Base-by-base conservation (phyloP, 2,888 invertebrate genomes). In the Nomada hirtipes region DNA sequence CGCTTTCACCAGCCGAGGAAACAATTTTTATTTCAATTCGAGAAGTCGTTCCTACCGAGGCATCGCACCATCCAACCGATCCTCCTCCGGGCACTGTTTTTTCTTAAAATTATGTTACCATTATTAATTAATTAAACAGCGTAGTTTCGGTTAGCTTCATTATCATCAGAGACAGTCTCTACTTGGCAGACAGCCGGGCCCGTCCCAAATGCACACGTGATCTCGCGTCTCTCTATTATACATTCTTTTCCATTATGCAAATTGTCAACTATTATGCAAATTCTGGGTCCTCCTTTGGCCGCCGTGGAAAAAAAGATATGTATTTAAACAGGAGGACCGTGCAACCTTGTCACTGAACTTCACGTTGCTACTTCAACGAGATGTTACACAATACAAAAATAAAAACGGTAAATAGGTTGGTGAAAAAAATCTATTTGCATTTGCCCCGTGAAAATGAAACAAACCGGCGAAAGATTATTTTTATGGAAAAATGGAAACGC, bases 201-300 rank as follows among this genome's bases (percentile, higher is more conserved):
- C 44, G 63, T 77, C 47, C 77, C 73, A 67, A 65, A 78, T 79
- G 79, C 87, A 87, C 88, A 80, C 86, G 80, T 87, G 86, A 73
- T 76, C 78, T 50, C 77, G 76, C 79, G 64, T 74, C 86, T 79
- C 77, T 57, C 76, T 76, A 80, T 86, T 84, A 84, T 84, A 76
- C 88, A 82, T 86, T 86, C 88, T 88, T 88, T 86, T 82, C 82
- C 84, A 87, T 87, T 87, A 87, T 87, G 87, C 88, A 87, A 88
- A 87, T 87, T 80, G 79, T 64, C 68, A 69, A 78, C 84, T 84
- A 84, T 87, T 87, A 87, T 87, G 87, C 80, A 87, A 84, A 87
- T 87, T 64, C 59, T 26, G 44, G 20, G 60, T 57, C 75, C 78
- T 82, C 65, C 86, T 84, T 84, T 76, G 78, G 77, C 55, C 53